These are phyloP conservation scores for Tortricodes alternella DNA, from an alignment of 2,888 invertebrate species.

Conservation along the genomic window DNA sequence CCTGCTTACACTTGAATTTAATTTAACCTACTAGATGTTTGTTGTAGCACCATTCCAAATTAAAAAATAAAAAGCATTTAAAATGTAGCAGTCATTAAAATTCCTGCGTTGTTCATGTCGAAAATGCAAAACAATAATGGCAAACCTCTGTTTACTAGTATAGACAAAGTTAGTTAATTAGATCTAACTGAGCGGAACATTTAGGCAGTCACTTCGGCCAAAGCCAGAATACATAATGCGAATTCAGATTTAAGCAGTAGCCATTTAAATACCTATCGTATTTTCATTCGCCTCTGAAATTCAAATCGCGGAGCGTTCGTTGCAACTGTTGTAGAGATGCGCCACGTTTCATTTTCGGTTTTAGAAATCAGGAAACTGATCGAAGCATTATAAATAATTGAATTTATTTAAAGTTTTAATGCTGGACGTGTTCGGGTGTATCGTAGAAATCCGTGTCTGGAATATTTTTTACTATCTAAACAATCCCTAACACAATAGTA, in stretches of 20 bases:
- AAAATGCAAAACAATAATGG: neutral
- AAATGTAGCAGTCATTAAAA: neutral
- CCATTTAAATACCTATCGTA: slow-evolving; percentile 21
- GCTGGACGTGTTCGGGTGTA: no score
- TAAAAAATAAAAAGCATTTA: neutral
- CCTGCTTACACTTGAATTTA: no score
- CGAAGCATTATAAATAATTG: no score
- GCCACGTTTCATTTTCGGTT: neutral
- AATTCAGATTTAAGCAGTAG: slow-evolving; percentile 6
- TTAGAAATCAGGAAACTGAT: neutral
- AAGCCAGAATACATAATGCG: slow-evolving; percentile 7
- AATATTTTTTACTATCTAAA: no score
- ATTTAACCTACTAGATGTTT: no score
- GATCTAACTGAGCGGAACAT: slow-evolving; percentile 3
- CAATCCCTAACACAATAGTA: no score
- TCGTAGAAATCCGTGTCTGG: no score
- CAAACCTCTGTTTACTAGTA: neutral
- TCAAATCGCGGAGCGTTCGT: slow-evolving; percentile 19
- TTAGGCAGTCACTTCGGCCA: neutral
- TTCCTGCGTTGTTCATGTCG: neutral
- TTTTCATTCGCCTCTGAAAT: slow-evolving; percentile 25
- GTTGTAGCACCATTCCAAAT: no score
- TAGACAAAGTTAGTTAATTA: slow-evolving; percentile 1
- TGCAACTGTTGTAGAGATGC: slow-evolving; percentile 12
- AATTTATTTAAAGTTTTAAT: no score